A percentile compares a stretch with the other conserved stretches of the same genome.
Conservation (phyloP, 2,888 invertebrate genomes). For the Tinea trinotella region DNA sequence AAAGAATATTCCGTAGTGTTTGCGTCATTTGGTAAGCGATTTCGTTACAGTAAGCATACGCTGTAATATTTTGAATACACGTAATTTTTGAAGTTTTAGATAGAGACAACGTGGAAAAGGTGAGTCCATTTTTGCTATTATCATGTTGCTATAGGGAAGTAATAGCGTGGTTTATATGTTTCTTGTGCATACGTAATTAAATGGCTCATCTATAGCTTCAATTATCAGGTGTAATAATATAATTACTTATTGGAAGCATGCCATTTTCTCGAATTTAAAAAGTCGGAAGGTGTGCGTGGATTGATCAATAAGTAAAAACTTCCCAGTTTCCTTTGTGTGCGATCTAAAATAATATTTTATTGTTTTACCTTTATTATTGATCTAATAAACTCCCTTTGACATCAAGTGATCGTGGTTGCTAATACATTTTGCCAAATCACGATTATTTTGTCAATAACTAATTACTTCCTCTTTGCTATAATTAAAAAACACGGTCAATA, state of each 20-base stretch:
- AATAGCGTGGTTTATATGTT: not conserved
- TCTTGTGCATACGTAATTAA: not conserved
- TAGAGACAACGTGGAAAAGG: conserved; percentile 2
- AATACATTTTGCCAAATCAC: not conserved
- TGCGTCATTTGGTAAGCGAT: not conserved
- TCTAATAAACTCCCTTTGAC: too few relatives aligned
- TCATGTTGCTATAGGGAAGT: conserved; percentile 10
- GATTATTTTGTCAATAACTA: too few relatives aligned
- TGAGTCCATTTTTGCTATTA: conserved; percentile 4
- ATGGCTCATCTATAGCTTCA: not conserved
- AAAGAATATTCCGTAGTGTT: conserved; percentile 1
- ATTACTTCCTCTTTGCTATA: conserved; percentile 20
- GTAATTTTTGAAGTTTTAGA: not conserved
- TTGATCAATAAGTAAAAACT: too few relatives aligned
- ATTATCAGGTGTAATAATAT: not conserved
- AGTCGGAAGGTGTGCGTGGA: not conserved
- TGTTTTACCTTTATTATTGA: not conserved
- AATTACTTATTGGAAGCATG: not conserved
- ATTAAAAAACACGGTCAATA: too few relatives aligned
- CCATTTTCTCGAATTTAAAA: not conserved
- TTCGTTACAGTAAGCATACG: not conserved
- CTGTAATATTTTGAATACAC: not conserved
- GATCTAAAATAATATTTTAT: too few relatives aligned
- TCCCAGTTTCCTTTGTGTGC: too few relatives aligned
- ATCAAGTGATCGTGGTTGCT: not conserved